A percentile compares a stretch with the other conserved stretches of the same genome.
phyloP scores from a whole-genome alignment of 2,797 vertebrate species.

The Sibirionetta formosa region DNA sequence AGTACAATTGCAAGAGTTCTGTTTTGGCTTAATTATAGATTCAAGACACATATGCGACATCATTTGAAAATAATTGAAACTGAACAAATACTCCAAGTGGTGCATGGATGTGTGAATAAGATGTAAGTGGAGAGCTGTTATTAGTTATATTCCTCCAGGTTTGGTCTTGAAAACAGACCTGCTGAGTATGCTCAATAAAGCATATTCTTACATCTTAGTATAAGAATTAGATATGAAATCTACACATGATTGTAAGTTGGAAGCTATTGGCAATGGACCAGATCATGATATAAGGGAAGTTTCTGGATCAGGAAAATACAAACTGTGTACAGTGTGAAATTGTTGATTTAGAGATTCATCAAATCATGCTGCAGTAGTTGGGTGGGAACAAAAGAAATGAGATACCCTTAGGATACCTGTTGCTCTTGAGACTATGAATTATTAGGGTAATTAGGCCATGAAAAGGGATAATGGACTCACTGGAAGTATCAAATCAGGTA shows the following conservation, averaged over 20 bases:
- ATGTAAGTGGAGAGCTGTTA: neutral
- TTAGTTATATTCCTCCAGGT: neutral
- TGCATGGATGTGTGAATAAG: neutral
- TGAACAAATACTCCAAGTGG: neutral
- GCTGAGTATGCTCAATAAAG: neutral
- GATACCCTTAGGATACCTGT: neutral
- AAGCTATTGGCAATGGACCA: neutral
- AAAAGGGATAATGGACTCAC: neutral
- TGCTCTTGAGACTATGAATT: neutral
- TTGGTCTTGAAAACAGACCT: neutral
- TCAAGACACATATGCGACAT: fast-evolving
- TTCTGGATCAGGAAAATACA: neutral
- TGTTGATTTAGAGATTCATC: neutral
- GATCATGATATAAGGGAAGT: neutral
- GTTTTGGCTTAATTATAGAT: neutral
- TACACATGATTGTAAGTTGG: neutral
- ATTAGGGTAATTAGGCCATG: neutral
- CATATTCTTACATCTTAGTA: neutral
- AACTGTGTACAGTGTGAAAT: neutral
- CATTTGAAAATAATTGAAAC: conserved; percentile 13
- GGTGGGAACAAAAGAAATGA: neutral
- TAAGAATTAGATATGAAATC: neutral
- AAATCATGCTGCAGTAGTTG: neutral
- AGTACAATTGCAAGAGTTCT: neutral
- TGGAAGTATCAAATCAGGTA: neutral